phyloP scores from a whole-genome alignment of 2,797 vertebrate genomes.

The Triplophysa yarkandensis region DNA sequence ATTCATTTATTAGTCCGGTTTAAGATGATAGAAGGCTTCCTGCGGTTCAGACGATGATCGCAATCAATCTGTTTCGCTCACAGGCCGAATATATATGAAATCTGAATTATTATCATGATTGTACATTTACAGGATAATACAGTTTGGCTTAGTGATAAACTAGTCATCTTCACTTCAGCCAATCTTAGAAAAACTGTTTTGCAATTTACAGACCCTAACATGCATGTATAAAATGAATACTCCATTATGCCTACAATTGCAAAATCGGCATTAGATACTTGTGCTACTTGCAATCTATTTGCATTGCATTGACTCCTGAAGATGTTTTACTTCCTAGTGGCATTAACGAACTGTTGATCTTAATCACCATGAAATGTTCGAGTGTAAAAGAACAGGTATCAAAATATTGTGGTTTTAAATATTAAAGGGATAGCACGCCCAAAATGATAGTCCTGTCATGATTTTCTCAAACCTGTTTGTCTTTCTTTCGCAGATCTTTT shows the following conservation, averaged over 20 bases:
- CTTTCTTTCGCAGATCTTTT: background rate
- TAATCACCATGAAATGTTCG: background rate
- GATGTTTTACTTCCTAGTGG: background rate
- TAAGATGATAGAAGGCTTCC: slow-evolving; percentile 32
- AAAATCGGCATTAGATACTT: background rate
- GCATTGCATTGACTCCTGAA: background rate
- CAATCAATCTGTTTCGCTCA: background rate
- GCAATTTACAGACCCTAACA: background rate
- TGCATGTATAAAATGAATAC: too few species aligned
- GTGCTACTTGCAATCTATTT: background rate
- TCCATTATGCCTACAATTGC: background rate
- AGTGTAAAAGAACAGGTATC: background rate
- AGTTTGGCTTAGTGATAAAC: background rate
- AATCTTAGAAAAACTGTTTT: background rate
- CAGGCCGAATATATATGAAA: background rate
- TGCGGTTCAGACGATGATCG: background rate
- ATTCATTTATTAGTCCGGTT: slow-evolving; percentile 40
- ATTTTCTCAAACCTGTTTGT: too few species aligned
- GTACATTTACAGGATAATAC: background rate
- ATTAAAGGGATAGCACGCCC: too few species aligned
- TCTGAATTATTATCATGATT: background rate
- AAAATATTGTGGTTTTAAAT: background rate
- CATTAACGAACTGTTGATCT: background rate
- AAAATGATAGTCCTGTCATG: background rate
- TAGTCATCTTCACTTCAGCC: background rate